These are phyloP conservation scores for Callinectes sapidus DNA, from an alignment of 2,888 invertebrate species.

Conservation along the genomic window DNA sequence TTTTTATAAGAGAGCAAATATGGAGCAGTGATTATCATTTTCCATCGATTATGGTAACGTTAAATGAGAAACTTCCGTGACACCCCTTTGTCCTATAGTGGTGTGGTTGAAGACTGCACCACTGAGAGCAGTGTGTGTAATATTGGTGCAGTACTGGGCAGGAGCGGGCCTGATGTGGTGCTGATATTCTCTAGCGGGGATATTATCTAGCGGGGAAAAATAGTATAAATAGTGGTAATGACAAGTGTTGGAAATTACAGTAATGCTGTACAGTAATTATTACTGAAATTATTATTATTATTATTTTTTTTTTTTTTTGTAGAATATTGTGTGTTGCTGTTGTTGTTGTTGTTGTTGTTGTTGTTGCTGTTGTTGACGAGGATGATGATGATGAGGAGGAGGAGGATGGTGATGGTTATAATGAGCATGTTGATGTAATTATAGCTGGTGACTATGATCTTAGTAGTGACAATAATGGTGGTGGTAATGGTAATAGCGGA, in stretches of 20 bases:
- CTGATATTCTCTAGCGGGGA: not conserved
- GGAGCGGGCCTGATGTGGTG: not conserved
- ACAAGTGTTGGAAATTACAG: not conserved
- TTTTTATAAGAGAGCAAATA: not conserved
- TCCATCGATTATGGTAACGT: not conserved
- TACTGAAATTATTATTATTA: too few species aligned
- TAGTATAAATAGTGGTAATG: not conserved
- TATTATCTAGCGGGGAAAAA: too few species aligned
- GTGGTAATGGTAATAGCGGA: not conserved
- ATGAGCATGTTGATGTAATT: not conserved
- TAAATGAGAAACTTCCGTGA: not conserved
- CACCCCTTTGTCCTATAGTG: not conserved
- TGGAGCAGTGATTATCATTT: not conserved
- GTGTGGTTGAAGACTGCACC: not conserved
- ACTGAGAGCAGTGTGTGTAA: not conserved
- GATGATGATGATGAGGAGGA: constrained; percentile 21
- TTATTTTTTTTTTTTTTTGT: too few species aligned
- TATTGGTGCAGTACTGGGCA: not conserved
- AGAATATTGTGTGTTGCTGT: not conserved
- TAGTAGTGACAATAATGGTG: not conserved
- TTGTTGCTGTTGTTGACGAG: not conserved
- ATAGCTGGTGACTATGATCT: not conserved
- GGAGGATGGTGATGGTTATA: not conserved
- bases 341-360: not conserved
- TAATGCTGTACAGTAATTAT: not conserved